A percentile compares a stretch with the other conserved stretches of the same genome.
These are phyloP conservation scores for Oophaga sylvatica DNA, from an alignment of 2,797 vertebrate species.

Conservation along the genomic window DNA sequence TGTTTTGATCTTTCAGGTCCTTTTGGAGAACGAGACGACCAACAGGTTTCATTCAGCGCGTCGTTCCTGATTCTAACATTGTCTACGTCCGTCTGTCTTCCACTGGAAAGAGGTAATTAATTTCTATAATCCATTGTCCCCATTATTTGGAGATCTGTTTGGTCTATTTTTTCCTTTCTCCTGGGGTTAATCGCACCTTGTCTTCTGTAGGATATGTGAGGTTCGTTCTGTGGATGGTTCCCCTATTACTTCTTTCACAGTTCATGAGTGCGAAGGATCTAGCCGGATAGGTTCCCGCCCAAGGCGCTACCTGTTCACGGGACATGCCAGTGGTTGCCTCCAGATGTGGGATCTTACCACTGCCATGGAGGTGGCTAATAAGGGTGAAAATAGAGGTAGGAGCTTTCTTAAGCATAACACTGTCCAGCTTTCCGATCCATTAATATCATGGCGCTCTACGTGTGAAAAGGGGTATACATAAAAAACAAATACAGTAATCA, in stretches of 20 bases:
- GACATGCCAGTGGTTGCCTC: constrained; percentile 89
- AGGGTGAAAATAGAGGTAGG: constrained; percentile 79
- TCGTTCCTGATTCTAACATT: constrained; percentile 87
- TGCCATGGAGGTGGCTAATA: constrained; percentile 85
- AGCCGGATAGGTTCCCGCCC: constrained; percentile 87
- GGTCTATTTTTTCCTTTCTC: background rate
- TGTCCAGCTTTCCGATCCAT: background rate
- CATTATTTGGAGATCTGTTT: background rate
- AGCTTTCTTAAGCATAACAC: constrained; percentile 23
- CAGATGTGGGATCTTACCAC: constrained; percentile 96
- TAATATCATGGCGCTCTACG: too few relatives aligned
- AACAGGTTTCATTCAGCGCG: constrained; percentile 92
- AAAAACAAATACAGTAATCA: too few relatives aligned
- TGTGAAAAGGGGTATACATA: too few relatives aligned
- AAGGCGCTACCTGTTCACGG: constrained; percentile 88
- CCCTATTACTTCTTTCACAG: constrained; percentile 85
- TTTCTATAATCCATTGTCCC: background rate
- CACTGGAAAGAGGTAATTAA: constrained; percentile 85
- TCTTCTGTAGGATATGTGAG: constrained; percentile 81
- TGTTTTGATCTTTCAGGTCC: constrained; percentile 75
- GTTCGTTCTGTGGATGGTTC: constrained; percentile 85
- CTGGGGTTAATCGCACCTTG: background rate
- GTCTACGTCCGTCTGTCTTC: constrained; percentile 90
- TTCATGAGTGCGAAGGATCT: constrained; percentile 91
- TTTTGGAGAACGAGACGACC: constrained; percentile 88